A percentile compares a stretch with the other conserved stretches of the same genome.
Conservation (phyloP, 2,113 vertebrate species). For the Nycticebus coucang region DNA sequence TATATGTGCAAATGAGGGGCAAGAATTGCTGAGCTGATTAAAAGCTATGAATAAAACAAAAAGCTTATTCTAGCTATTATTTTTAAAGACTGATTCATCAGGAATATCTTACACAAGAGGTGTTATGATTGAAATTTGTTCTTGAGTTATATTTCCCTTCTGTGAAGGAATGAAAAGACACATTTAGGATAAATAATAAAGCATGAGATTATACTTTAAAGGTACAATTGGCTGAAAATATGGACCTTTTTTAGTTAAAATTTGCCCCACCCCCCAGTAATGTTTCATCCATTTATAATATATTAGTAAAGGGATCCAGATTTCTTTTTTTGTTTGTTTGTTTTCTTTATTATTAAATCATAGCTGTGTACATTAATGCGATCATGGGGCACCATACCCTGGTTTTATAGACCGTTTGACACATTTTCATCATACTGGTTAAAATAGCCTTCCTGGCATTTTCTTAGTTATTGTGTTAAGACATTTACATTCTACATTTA, state of each 20-base stretch:
- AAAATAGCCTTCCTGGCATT: too few relatives aligned
- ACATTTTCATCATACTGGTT: too few relatives aligned
- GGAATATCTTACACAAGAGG: constrained; percentile 21
- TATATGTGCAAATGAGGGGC: constrained; percentile 27
- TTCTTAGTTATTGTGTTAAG: too few relatives aligned
- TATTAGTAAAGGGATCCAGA: neutral
- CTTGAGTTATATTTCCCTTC: constrained; percentile 46
- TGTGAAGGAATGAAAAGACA: constrained; percentile 47
- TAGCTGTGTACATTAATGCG: too few relatives aligned
- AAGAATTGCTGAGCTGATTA: constrained; percentile 50
- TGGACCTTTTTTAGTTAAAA: constrained; percentile 10
- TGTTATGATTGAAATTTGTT: constrained; percentile 33
- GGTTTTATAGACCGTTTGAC: too few relatives aligned
- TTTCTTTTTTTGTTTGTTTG: neutral
- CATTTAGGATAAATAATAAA: constrained; percentile 43
- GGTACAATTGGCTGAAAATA: constrained; percentile 3
- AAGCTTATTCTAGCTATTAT: constrained; percentile 24
- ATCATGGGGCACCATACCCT: too few relatives aligned
- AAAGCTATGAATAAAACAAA: constrained; percentile 56
- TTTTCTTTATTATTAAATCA: too few relatives aligned
- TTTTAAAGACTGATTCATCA: constrained; percentile 37
- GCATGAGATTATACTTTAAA: constrained; percentile 18
- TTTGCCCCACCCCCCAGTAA: neutral
- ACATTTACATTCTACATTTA: too few relatives aligned
- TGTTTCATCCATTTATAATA: neutral